Percentiles rank a stretch among this genome's conserved stretches.
Evolutionary conservation across 2,797 vertebrate species (phyloP).

Genomic region (Rhynchonycteris naso): DNA sequence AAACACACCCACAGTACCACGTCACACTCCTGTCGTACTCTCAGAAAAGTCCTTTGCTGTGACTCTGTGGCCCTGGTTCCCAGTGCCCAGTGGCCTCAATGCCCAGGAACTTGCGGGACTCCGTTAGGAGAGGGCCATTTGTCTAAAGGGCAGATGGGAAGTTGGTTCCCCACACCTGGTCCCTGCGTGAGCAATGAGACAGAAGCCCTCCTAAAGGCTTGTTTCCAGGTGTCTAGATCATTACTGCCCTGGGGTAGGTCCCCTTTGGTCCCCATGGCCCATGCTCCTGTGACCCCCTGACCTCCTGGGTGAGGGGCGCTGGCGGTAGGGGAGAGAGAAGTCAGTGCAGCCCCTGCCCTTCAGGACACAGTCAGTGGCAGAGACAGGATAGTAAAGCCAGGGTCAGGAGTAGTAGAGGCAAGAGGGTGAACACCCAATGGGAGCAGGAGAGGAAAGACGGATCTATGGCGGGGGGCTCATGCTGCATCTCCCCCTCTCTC

Average conservation of each 20-base stretch:
- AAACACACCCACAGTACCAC: background rate
- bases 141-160: background rate
- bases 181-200: background rate
- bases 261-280: background rate
- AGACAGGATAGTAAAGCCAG: background rate
- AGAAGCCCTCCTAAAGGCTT: background rate
- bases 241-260: background rate
- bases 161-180: background rate
- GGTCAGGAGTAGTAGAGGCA: background rate
- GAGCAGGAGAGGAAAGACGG: background rate
- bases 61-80: background rate
- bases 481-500: background rate
- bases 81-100: rapidly evolving
- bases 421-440: background rate
- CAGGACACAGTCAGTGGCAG: background rate
- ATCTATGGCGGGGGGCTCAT: background rate
- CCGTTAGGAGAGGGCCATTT: background rate
- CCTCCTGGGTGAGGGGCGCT: background rate
- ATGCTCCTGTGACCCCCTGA: background rate
- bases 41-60: background rate
- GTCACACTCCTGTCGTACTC: background rate
- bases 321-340: background rate
- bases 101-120: background rate
- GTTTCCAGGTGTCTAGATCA: background rate
- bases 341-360: background rate